Conservation (phyloP, 2,797 vertebrate genomes). For the Pangasius macronema region DNA sequence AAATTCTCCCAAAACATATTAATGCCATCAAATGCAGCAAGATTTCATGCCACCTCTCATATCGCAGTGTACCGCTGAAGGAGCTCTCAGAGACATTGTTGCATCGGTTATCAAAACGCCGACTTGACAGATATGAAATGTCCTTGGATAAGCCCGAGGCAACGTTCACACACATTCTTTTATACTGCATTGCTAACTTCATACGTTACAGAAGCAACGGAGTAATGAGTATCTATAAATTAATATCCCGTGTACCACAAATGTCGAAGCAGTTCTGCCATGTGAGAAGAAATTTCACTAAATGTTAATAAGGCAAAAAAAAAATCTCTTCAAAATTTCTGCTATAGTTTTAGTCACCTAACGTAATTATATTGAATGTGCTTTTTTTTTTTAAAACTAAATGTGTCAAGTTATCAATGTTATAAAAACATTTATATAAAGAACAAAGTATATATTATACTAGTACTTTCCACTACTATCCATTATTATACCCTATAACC, state of each 20-base stretch:
- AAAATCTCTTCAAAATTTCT: too few species aligned
- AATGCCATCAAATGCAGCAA: conserved; percentile 14
- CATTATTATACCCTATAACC: not conserved
- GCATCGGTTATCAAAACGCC: conserved; percentile 54
- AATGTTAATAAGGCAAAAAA: not conserved
- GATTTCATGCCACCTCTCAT: conserved; percentile 44
- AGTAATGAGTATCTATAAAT: conserved; percentile 23
- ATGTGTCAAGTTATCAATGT: not conserved
- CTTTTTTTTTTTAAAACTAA: not conserved
- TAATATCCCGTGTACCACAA: conserved; percentile 6
- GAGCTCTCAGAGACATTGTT: conserved; percentile 53
- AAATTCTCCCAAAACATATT: not conserved
- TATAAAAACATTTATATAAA: not conserved
- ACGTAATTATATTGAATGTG: not conserved
- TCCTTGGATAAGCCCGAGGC: conserved; percentile 59
- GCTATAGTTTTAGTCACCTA: not conserved
- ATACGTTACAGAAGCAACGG: conserved; percentile 37
- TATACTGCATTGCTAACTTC: conserved; percentile 42
- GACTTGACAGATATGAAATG: conserved; percentile 58
- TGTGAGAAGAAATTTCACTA: not conserved
- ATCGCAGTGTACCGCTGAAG: conserved; percentile 38
- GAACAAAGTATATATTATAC: not conserved
- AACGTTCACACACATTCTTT: conserved; percentile 58
- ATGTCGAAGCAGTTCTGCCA: not conserved
- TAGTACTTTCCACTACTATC: not conserved